A percentile compares a stretch with the other conserved stretches of the same genome.
Evolutionary conservation across 2,797 vertebrate genomes (phyloP).

Genomic region (Sciurus carolinensis): DNA sequence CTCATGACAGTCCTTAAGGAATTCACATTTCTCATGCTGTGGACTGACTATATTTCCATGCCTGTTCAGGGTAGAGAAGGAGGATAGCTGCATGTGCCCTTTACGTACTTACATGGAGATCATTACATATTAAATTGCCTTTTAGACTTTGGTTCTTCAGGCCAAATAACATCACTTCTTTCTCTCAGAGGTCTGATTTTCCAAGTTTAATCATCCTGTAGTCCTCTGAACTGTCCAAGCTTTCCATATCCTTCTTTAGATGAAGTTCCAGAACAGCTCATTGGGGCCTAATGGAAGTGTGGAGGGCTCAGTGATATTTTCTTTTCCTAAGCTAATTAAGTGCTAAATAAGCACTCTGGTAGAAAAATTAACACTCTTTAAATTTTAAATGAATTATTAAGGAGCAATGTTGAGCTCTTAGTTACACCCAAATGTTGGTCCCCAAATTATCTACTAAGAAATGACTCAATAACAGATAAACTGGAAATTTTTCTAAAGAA

Average conservation of each 20-base stretch:
- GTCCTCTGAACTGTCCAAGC: constrained; percentile 10
- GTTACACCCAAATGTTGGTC: neutral
- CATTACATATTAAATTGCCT: constrained; percentile 44
- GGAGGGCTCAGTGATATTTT: constrained; percentile 8
- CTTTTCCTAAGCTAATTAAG: constrained; percentile 59
- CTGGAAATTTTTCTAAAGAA: constrained; percentile 68
- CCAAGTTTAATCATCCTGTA: constrained; percentile 38
- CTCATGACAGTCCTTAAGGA: neutral
- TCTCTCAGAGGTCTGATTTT: constrained; percentile 45
- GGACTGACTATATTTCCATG: neutral
- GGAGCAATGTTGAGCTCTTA: neutral
- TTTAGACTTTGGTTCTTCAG: constrained; percentile 47
- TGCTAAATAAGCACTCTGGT: constrained; percentile 27
- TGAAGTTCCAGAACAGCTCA: neutral
- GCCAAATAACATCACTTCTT: neutral
- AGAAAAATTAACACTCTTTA: constrained; percentile 20
- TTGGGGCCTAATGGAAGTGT: constrained; percentile 56
- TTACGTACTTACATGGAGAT: constrained; percentile 37
- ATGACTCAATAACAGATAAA: neutral
- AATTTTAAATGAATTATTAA: constrained; percentile 11
- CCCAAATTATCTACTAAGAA: neutral
- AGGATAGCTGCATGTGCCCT: neutral
- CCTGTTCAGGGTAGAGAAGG: neutral
- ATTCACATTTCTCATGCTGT: neutral
- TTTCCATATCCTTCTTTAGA: constrained; percentile 55